These are phyloP conservation scores for Hassar affinis DNA, from an alignment of 2,113 vertebrate species.

Conservation along the genomic window DNA sequence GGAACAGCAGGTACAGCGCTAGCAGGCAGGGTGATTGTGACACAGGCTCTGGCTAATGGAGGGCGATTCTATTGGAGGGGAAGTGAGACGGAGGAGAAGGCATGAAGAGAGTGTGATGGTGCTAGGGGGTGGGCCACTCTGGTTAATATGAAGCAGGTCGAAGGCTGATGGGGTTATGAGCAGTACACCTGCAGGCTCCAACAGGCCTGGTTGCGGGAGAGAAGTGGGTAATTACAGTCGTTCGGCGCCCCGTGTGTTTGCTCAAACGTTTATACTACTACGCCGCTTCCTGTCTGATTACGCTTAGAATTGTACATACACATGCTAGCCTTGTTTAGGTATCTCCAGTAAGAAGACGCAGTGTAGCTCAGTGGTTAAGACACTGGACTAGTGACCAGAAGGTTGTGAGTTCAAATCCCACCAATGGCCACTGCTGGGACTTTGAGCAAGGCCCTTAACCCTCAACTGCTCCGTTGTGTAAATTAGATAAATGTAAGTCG, in stretches of 20 bases:
- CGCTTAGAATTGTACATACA: background rate
- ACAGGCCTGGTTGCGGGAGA: slow-evolving; percentile 13
- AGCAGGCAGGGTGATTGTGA: slow-evolving; percentile 40
- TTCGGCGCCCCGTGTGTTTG: slow-evolving; percentile 34
- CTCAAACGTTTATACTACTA: slow-evolving; percentile 31
- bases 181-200: slow-evolving; percentile 37
- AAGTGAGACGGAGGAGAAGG: background rate
- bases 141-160: slow-evolving; percentile 57
- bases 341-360: background rate
- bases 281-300: slow-evolving; percentile 5
- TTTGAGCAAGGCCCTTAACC: too few relatives aligned
- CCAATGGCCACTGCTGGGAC: too few relatives aligned
- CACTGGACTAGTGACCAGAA: too few relatives aligned
- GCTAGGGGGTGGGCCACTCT: slow-evolving; percentile 41
- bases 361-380: too few relatives aligned
- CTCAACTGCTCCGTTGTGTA: too few relatives aligned
- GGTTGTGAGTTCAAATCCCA: too few relatives aligned
- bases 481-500: too few relatives aligned
- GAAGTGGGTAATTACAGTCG: slow-evolving; percentile 47
- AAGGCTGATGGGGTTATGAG: slow-evolving; percentile 44
- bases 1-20: slow-evolving; percentile 28
- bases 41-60: slow-evolving; percentile 37
- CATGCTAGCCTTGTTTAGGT: background rate
- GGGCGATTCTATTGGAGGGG: slow-evolving; percentile 30
- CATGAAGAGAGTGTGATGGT: background rate